A percentile compares a stretch with the other conserved stretches of the same genome.
These are phyloP conservation scores for Stegodyphus mimosarum DNA, from an alignment of 1,140 invertebrate species.

Conservation along the genomic window DNA sequence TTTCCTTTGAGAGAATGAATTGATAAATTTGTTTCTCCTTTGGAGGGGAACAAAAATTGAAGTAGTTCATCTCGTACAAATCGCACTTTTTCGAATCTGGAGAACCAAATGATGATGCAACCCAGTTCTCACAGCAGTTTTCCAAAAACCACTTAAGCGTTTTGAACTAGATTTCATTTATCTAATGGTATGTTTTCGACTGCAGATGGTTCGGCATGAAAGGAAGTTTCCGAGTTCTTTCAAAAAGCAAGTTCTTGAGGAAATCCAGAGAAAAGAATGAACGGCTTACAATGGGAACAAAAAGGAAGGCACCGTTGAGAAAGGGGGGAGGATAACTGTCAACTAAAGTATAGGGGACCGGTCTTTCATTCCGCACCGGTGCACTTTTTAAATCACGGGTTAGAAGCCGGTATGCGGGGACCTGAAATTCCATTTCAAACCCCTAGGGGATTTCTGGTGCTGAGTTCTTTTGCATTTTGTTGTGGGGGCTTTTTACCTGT, in stretches of 20 bases:
- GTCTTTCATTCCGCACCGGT: conserved; percentile 35
- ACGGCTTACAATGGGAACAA: background rate
- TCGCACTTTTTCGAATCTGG: too few species aligned
- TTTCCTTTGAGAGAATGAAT: too few species aligned
- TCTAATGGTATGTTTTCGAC: conserved; percentile 54
- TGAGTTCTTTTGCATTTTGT: background rate
- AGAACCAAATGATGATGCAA: too few species aligned
- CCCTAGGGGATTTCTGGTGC: background rate
- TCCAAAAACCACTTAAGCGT: too few species aligned
- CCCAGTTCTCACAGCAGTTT: too few species aligned
- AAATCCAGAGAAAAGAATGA: background rate
- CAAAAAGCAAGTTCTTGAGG: background rate
- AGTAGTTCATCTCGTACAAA: too few species aligned
- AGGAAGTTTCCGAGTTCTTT: background rate
- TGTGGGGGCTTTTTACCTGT: too few species aligned
- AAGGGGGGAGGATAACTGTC: conserved; percentile 24
- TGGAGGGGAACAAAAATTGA: too few species aligned
- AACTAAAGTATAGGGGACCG: conserved; percentile 46
- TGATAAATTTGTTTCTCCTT: too few species aligned
- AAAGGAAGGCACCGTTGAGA: background rate
- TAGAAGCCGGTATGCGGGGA: background rate
- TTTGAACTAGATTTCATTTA: conserved; percentile 21
- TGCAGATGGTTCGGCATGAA: conserved; percentile 35
- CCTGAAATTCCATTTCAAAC: background rate
- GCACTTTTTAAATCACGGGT: conserved; percentile 41